These are phyloP conservation scores for Axea sp. DNA, from an alignment of 2,888 invertebrate species.

Conservation along the genomic window DNA sequence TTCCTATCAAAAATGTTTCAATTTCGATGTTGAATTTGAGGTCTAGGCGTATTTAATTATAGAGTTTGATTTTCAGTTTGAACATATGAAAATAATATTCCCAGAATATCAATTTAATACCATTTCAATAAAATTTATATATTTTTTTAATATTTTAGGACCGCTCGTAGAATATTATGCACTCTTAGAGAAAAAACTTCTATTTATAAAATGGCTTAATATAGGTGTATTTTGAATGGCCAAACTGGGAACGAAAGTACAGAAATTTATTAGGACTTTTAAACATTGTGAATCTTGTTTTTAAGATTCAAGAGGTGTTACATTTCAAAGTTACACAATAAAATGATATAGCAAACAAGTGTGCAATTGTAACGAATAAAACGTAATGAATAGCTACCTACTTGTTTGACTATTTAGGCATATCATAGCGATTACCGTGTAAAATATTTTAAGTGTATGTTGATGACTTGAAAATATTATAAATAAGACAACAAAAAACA, in stretches of 20 bases:
- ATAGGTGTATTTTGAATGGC: slow-evolving; percentile 5
- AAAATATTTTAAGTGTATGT: slow-evolving; percentile 38
- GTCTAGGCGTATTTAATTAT: no score
- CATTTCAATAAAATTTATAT: no score
- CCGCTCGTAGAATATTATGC: no score
- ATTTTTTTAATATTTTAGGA: no score
- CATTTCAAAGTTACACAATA: slow-evolving; percentile 5
- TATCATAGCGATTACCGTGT: slow-evolving; percentile 46
- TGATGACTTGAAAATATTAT: slow-evolving; percentile 43
- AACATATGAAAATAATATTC: no score
- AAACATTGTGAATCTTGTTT: neutral
- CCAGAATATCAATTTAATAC: no score
- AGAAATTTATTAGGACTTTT: neutral
- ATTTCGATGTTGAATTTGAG: no score
- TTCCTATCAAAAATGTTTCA: no score
- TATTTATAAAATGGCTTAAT: neutral
- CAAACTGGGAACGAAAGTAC: neutral
- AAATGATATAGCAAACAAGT: slow-evolving; percentile 35
- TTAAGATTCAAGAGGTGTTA: neutral
- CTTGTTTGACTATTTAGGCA: slow-evolving; percentile 50
- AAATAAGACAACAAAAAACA: slow-evolving; percentile 27
- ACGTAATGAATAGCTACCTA: slow-evolving; percentile 21
- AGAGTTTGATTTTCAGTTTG: no score
- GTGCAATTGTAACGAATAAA: slow-evolving; percentile 38
- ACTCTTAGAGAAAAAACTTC: no score